Evolutionary conservation across 64 coral and sea anemone species (phyloP), one percentile per base, ranked within the genome.

Genomic region (Stichodactyla helianthus): DNA sequence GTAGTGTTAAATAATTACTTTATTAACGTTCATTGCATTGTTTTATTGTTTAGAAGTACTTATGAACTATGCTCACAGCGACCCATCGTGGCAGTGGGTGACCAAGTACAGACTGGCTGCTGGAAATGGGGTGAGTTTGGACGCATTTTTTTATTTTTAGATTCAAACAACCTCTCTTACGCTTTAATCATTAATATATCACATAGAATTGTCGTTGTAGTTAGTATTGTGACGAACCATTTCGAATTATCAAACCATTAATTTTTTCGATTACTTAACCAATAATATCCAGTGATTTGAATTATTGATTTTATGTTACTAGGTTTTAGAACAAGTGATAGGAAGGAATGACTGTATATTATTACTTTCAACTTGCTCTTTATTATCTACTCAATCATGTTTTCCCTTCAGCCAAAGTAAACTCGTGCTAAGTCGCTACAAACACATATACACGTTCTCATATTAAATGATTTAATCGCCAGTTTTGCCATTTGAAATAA

Each of bases 1-100:
- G 23, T 74, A 74, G n/a, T 0, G 14, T 9, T 74, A 9, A 74
- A 27, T 26, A 74, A 31, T 23, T 74, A 74, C 23, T 74, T 74
- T 74, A 8, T 23, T 74, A 74, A 74, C 68, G 68, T 74, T 74
- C 1, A 10, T 11, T 11, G 19, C 35, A 63, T 71, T 79, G 50
- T 79, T 6, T 79, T 51, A 17, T 81, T 54, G 35, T 81, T 54
- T 54, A 81, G 78, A 81, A 7, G 12, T 81, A 52, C 78, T 81
- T 6, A 28, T 81, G 78, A 81, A 54, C 78, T 81, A 52, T 19
- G 50, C 14, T 23, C 6, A 81, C 78, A 53, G 4, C 2, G 78
- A 88, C 44, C 28, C 78, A 50, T 82, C 58, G 23, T 88, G 87
- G 87, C 77, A 88, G 8, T 88, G 87, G 87, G 77, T 88, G 0